A percentile compares a stretch with the other conserved stretches of the same genome.
These are phyloP conservation scores for Drosophila obscura DNA, from an alignment of 1,140 invertebrate species.

Conservation along the genomic window DNA sequence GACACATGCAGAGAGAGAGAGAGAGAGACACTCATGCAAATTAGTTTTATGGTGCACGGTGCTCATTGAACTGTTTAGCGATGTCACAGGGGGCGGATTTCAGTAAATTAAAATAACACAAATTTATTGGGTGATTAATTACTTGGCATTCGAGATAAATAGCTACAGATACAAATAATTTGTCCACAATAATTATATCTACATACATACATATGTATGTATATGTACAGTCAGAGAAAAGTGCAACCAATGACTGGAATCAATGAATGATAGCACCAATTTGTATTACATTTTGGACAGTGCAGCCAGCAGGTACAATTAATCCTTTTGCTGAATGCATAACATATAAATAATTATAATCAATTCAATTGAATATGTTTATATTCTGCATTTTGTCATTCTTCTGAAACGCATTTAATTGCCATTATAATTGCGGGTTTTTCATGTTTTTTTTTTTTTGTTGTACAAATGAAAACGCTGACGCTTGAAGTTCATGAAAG, in stretches of 20 bases:
- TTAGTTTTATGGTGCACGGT: constrained; percentile 35
- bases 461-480: constrained; percentile 3
- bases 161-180: constrained; percentile 49
- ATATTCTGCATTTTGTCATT: constrained; percentile 18
- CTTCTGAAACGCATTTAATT: constrained; percentile 48
- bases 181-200: constrained; percentile 35
- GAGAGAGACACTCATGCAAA: constrained; percentile 48
- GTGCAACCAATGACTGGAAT: too few species aligned
- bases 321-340: constrained; percentile 27
- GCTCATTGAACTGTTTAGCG: constrained; percentile 47
- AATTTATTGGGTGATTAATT: constrained; percentile 80
- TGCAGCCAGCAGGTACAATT: constrained; percentile 6
- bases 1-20: constrained; percentile 28
- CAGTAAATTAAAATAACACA: constrained; percentile 77
- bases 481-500: background rate
- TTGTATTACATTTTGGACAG: constrained; percentile 27
- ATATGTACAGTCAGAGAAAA: constrained; percentile 29
- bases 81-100: background rate
- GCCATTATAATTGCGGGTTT: constrained; percentile 59
- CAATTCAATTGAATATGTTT: constrained; percentile 61
- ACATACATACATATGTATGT: too few species aligned
- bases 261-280: background rate
- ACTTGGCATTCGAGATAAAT: constrained; percentile 30
- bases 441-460: constrained; percentile 17
- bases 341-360: constrained; percentile 58